phyloP scores from a whole-genome alignment of 2,888 invertebrate species.

The Odontocolon sp. region DNA sequence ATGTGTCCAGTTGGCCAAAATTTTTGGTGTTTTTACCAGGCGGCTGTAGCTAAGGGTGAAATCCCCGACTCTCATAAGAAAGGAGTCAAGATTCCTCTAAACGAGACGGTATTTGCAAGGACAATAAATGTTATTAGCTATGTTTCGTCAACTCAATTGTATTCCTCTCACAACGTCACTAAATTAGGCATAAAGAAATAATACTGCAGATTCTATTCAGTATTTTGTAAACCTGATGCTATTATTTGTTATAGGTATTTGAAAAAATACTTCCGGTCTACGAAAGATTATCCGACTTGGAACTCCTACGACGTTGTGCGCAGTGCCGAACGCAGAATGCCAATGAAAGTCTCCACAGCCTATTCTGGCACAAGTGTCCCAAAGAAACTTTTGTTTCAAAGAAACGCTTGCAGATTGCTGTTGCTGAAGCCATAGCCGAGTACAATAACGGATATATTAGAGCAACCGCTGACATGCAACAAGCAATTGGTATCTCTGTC shows the following conservation, averaged over 20 bases:
- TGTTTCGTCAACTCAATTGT: too few relatives aligned
- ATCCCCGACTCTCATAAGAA: conserved; percentile 33
- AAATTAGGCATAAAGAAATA: too few relatives aligned
- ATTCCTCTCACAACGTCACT: too few relatives aligned
- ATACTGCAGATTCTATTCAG: too few relatives aligned
- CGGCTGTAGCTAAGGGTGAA: conserved; percentile 36
- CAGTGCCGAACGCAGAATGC: background rate
- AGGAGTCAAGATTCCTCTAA: too few relatives aligned
- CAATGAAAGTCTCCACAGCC: background rate
- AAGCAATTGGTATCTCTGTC: too few relatives aligned
- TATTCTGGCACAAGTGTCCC: background rate
- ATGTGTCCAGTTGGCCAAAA: conserved; percentile 30
- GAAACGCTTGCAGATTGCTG: background rate
- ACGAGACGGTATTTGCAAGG: too few relatives aligned
- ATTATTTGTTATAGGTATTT: too few relatives aligned
- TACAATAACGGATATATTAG: too few relatives aligned
- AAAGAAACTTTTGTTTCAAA: background rate
- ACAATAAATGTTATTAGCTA: too few relatives aligned
- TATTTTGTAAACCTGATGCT: too few relatives aligned
- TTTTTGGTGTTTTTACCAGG: conserved; percentile 60
- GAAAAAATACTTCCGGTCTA: conserved; percentile 43
- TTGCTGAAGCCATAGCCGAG: background rate
- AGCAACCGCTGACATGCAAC: too few relatives aligned
- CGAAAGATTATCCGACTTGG: background rate
- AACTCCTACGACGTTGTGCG: background rate